A percentile compares a stretch with the other conserved stretches of the same genome.
phyloP scores from a whole-genome alignment of 2,888 invertebrate genomes.

The Epistrophe grossulariae region DNA sequence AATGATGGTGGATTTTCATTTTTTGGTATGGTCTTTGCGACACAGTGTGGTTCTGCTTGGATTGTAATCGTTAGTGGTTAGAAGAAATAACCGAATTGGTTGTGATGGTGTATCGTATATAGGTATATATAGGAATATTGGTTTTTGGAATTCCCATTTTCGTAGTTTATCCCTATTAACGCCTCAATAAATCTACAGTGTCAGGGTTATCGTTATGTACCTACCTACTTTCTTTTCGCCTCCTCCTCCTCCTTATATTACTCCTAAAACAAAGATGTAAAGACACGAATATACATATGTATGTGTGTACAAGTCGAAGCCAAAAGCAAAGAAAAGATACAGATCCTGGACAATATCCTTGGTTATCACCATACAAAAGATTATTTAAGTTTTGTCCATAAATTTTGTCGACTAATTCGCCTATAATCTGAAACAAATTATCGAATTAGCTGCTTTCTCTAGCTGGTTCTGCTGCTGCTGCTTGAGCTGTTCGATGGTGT shows the following conservation, averaged over 20 bases:
- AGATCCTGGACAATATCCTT: conserved; percentile 64
- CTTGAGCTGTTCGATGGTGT: background rate
- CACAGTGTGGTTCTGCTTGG: conserved; percentile 25
- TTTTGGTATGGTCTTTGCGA: conserved; percentile 1
- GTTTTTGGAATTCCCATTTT: conserved; percentile 28
- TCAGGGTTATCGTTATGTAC: conserved; percentile 57
- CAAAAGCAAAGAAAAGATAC: conserved; percentile 55
- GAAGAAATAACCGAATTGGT: conserved; percentile 1
- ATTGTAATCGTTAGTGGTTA: conserved; percentile 36
- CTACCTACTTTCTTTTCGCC: background rate
- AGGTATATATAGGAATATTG: background rate
- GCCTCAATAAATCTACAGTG: conserved; percentile 69
- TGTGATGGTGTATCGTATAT: background rate
- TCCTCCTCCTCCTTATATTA: background rate
- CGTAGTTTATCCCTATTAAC: conserved; percentile 55
- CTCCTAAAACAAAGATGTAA: background rate
- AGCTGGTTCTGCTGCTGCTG: conserved; percentile 7
- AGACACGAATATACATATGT: background rate
- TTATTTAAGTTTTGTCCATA: conserved; percentile 75
- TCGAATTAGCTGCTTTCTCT: conserved; percentile 66
- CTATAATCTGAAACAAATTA: conserved; percentile 76
- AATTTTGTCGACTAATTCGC: conserved; percentile 73
- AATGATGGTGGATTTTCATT: conserved; percentile 19
- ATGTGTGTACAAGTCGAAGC: background rate
- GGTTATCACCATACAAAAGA: conserved; percentile 73